phyloP scores from a whole-genome alignment of 1,140 invertebrate species.

The Drosophila asahinai region DNA sequence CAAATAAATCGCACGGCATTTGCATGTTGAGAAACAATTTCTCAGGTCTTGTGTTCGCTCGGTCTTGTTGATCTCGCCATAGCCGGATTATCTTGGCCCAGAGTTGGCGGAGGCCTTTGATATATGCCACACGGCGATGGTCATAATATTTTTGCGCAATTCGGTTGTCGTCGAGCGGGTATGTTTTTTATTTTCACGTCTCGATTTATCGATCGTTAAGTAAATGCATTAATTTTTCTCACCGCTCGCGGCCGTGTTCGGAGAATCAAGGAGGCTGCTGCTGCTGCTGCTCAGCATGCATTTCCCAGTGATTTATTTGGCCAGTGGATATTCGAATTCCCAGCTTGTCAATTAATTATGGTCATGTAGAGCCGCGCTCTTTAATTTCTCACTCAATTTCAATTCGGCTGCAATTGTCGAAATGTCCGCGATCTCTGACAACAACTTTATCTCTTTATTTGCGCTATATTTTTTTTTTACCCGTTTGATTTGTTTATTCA shows the following conservation, averaged over 20 bases:
- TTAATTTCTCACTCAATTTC: conserved; percentile 67
- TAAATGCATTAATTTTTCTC: conserved; percentile 70
- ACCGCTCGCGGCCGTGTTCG: conserved; percentile 38
- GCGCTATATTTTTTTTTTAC: not conserved
- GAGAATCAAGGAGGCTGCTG: conserved; percentile 14
- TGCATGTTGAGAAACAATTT: conserved; percentile 82
- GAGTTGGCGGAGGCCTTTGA: conserved; percentile 66
- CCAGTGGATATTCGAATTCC: conserved; percentile 40
- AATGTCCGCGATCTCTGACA: conserved; percentile 20
- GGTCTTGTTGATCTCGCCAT: conserved; percentile 49
- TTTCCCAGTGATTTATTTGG: conserved; percentile 52
- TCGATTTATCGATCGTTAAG: conserved; percentile 73
- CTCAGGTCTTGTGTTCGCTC: conserved; percentile 60
- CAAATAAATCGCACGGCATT: conserved; percentile 81
- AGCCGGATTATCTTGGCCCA: conserved; percentile 39
- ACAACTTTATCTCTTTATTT: conserved; percentile 31
- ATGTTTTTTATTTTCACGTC: conserved; percentile 35
- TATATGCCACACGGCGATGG: conserved; percentile 75
- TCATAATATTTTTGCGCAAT: conserved; percentile 84
- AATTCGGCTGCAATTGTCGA: conserved; percentile 50
- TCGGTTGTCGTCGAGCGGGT: conserved; percentile 75
- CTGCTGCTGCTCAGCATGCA: conserved; percentile 34
- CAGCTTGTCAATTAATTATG: conserved; percentile 67
- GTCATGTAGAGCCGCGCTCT: conserved; percentile 46
- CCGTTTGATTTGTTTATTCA: conserved; percentile 55